These are phyloP conservation scores for Microctonus aethiopoides DNA, from an alignment of 2,888 invertebrate species.

Conservation along the genomic window DNA sequence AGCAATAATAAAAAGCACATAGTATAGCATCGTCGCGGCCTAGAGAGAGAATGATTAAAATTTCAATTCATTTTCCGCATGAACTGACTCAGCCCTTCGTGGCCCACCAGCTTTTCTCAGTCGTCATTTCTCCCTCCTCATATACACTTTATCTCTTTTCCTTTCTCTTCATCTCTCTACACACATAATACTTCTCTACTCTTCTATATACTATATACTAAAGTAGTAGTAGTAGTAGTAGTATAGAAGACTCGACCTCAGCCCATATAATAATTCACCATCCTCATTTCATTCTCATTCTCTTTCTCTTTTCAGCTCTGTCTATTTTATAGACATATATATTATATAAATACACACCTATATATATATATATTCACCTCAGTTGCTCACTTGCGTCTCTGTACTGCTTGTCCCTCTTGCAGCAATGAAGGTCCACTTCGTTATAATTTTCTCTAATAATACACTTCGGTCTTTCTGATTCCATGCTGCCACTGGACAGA, in stretches of 20 bases:
- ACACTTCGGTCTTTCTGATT: conserved; percentile 38
- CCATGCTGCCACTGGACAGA: conserved; percentile 39
- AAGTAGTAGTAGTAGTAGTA: too few relatives aligned
- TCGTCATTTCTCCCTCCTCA: too few relatives aligned
- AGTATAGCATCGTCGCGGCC: conserved; percentile 37
- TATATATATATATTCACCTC: conserved; percentile 8
- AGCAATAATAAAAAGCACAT: conserved; percentile 32
- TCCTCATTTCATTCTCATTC: conserved; percentile 22
- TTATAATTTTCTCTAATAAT: conserved; percentile 59
- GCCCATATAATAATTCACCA: conserved; percentile 36
- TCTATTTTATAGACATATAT: not conserved
- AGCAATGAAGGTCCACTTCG: conserved; percentile 49
- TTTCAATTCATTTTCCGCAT: conserved; percentile 58
- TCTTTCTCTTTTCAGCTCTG: not conserved
- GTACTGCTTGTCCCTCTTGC: conserved; percentile 40
- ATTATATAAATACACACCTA: not conserved
- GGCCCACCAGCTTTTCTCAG: conserved; percentile 40
- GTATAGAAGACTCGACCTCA: conserved; percentile 33
- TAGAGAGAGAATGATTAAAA: conserved; percentile 53
- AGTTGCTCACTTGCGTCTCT: conserved; percentile 26
- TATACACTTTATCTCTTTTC: conserved; percentile 29
- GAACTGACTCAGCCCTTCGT: conserved; percentile 54
- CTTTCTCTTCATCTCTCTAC: conserved; percentile 27
- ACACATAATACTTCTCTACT: conserved; percentile 20
- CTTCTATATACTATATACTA: too few relatives aligned